Evolutionary conservation across 2,797 vertebrate genomes (phyloP).

Genomic region (Hipposideros larvatus): DNA sequence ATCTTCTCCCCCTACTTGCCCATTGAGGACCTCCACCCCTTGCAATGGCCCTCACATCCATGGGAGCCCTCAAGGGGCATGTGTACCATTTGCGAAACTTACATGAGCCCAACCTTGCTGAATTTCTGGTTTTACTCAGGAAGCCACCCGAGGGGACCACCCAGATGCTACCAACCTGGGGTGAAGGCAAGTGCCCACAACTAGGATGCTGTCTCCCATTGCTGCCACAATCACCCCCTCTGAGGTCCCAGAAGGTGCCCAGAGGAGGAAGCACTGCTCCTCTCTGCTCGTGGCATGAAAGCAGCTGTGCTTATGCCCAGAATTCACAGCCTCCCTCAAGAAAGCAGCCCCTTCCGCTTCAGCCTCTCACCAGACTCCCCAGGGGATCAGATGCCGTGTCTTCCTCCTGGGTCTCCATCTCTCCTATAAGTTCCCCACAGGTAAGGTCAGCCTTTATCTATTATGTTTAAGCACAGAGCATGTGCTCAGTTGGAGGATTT

Average conservation of each 20-base stretch:
- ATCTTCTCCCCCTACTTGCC: not conserved
- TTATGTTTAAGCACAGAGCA: not conserved
- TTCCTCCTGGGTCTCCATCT: not conserved
- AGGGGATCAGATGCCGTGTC: not conserved
- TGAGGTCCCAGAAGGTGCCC: not conserved
- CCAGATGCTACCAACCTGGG: not conserved
- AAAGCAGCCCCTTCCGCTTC: not conserved
- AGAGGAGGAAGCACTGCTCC: not conserved
- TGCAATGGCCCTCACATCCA: not conserved
- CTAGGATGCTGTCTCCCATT: not conserved
- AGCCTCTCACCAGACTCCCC: not conserved
- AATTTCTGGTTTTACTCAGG: not conserved
- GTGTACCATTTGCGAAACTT: not conserved
- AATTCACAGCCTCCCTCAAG: not conserved
- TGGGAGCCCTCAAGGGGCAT: not conserved
- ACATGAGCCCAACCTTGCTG: not conserved
- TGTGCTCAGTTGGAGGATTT: fast-evolving
- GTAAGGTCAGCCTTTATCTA: not conserved
- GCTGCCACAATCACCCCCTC: not conserved
- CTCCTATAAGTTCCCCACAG: not conserved
- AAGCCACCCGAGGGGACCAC: not conserved
- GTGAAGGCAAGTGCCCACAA: not conserved
- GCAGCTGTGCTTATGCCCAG: not conserved
- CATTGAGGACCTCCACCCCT: not conserved
- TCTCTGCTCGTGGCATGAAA: not conserved